phyloP scores from a whole-genome alignment of 2,888 invertebrate species.

The Parnassius smintheus region DNA sequence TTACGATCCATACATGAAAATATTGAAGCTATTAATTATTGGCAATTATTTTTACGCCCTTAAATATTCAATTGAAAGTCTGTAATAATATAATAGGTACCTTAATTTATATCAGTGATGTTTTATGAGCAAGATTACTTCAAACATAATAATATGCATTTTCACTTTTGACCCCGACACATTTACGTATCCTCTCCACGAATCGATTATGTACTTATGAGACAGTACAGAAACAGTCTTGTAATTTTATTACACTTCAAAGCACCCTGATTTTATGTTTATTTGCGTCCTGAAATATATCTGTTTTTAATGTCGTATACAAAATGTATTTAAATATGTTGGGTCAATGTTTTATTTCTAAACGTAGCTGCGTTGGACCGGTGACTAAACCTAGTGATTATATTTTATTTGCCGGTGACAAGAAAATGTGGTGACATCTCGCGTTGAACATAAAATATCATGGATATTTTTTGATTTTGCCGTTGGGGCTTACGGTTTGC shows the following conservation, averaged over 20 bases:
- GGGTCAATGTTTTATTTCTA: conserved; percentile 15
- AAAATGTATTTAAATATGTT: neutral
- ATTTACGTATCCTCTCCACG: conserved; percentile 6
- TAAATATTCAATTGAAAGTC: too few relatives aligned
- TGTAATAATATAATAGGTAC: too few relatives aligned
- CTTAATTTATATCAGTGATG: too few relatives aligned
- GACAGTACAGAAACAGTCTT: neutral
- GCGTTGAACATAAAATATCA: conserved; percentile 25
- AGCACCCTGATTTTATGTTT: conserved; percentile 3
- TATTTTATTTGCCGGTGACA: too few relatives aligned
- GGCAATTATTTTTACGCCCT: too few relatives aligned
- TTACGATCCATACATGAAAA: too few relatives aligned
- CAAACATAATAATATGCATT: neutral
- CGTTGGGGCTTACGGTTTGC: neutral
- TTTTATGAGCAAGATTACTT: too few relatives aligned
- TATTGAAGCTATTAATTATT: too few relatives aligned
- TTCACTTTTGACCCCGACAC: neutral
- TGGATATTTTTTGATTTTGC: conserved; percentile 1
- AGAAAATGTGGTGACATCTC: conserved; percentile 5
- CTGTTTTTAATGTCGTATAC: neutral
- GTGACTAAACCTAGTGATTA: neutral
- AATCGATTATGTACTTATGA: neutral
- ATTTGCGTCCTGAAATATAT: neutral
- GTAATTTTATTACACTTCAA: conserved; percentile 16
- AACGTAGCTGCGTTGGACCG: conserved; percentile 11